A percentile compares a stretch with the other conserved stretches of the same genome.
Conservation (phyloP, 2,113 vertebrate species). For the Rhodinocichla rosea region DNA sequence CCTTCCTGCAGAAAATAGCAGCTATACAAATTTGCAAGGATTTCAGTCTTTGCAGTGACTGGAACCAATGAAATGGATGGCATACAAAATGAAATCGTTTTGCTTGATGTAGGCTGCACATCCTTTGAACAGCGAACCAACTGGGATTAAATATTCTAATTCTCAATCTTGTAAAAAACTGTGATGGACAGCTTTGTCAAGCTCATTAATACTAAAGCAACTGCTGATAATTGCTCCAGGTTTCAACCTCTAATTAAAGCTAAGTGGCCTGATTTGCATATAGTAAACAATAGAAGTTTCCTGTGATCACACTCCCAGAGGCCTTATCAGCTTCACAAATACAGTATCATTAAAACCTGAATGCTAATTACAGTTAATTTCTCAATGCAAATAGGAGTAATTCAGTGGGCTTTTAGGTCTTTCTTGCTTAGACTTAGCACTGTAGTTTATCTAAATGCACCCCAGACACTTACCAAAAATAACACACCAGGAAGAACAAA, state of each 20-base stretch:
- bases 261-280: constrained; percentile 78
- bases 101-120: neutral
- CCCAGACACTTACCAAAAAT: constrained; percentile 32
- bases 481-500: constrained; percentile 19
- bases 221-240: constrained; percentile 72
- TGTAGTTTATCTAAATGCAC: constrained; percentile 46
- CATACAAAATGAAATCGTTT: neutral
- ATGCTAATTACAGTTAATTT: constrained; percentile 79
- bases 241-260: constrained; percentile 78
- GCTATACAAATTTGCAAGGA: neutral
- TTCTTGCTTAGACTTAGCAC: constrained; percentile 40
- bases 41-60: neutral
- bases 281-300: constrained; percentile 72
- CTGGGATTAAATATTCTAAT: constrained; percentile 47
- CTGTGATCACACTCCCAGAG: constrained; percentile 58
- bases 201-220: constrained; percentile 71
- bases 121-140: constrained; percentile 15
- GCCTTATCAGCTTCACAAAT: constrained; percentile 74
- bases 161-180: constrained; percentile 59
- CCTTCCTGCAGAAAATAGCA: neutral
- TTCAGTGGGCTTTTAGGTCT: constrained; percentile 55
- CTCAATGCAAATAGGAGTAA: constrained; percentile 65
- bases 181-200: constrained; percentile 62
- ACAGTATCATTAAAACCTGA: constrained; percentile 72
- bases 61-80: neutral